These are phyloP conservation scores for Panorpa germanica DNA, from an alignment of 2,888 invertebrate genomes.

Conservation along the genomic window DNA sequence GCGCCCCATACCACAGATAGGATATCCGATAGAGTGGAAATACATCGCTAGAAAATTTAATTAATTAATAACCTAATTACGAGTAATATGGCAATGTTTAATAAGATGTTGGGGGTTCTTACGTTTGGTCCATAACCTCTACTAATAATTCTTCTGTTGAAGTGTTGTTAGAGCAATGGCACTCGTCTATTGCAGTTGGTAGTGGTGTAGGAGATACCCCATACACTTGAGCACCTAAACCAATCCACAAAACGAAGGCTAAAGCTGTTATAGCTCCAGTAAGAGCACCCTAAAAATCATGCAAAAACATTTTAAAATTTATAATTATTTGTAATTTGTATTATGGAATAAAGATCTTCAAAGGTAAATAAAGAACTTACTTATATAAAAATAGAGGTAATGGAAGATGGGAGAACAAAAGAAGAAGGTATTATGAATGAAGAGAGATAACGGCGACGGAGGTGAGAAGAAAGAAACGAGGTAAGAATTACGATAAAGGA, in stretches of 20 bases:
- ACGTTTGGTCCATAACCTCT: too few relatives aligned
- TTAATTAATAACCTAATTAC: too few relatives aligned
- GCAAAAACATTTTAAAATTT: conserved; percentile 1
- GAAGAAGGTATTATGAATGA: too few relatives aligned
- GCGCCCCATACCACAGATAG: conserved; percentile 66
- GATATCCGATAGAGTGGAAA: conserved; percentile 44
- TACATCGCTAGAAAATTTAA: too few relatives aligned
- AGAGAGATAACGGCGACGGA: too few relatives aligned
- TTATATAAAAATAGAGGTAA: too few relatives aligned
- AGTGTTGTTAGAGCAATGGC: conserved; percentile 18
- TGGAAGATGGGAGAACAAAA: too few relatives aligned
- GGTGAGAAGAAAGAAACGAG: too few relatives aligned
- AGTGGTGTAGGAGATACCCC: conserved; percentile 17
- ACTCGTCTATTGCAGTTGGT: conserved; percentile 18
- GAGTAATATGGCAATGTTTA: too few relatives aligned
- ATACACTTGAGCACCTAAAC: conserved; percentile 21
- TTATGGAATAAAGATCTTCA: neutral
- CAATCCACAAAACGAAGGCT: conserved; percentile 22
- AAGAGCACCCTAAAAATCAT: conserved; percentile 19
- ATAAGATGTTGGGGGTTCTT: too few relatives aligned
- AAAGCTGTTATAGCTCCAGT: conserved; percentile 21
- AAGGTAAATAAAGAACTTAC: neutral
- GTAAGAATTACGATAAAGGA: too few relatives aligned
- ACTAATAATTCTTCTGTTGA: too few relatives aligned
- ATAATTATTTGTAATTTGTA: neutral